Percentiles rank a stretch among this genome's conserved stretches.
These are phyloP conservation scores for Scaptomyza graminum DNA, from an alignment of 1,140 invertebrate species.

Conservation along the genomic window DNA sequence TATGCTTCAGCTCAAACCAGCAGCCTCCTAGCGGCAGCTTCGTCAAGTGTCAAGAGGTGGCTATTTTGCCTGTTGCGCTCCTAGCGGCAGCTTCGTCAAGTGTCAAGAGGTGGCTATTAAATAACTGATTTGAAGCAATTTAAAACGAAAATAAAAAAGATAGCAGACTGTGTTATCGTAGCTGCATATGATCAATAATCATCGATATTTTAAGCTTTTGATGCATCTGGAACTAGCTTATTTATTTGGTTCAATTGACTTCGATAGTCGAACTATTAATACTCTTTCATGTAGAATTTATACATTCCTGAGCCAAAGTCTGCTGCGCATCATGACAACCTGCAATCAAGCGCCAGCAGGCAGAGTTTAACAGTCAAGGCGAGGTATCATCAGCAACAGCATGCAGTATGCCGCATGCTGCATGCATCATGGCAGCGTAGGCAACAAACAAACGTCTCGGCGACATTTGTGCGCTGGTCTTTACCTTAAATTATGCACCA, in stretches of 20 bases:
- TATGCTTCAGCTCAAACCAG: too few species aligned
- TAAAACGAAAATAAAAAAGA: slow-evolving; percentile 35
- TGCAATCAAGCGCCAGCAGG: slow-evolving; percentile 72
- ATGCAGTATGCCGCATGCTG: slow-evolving; percentile 41
- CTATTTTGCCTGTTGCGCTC: too few species aligned
- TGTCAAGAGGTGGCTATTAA: too few species aligned
- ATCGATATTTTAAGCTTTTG: slow-evolving; percentile 33
- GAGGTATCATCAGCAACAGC: slow-evolving; percentile 21
- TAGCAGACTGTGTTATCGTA: slow-evolving; percentile 6
- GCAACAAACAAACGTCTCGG: slow-evolving; percentile 45
- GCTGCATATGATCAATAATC: slow-evolving; percentile 1
- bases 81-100: too few species aligned
- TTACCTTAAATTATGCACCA: slow-evolving; percentile 74
- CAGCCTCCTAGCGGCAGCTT: too few species aligned
- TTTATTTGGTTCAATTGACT: too few species aligned
- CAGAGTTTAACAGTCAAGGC: slow-evolving; percentile 7
- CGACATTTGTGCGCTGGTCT: slow-evolving; percentile 62
- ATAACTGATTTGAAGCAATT: slow-evolving; percentile 10
- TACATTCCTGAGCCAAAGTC: slow-evolving; percentile 57
- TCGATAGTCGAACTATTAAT: not conserved
- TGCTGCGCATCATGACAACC: slow-evolving; percentile 60
- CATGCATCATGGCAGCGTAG: too few species aligned
- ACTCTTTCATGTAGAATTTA: not conserved
- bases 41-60: too few species aligned
- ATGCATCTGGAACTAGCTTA: not conserved